Evolutionary conservation across 1,140 invertebrate species (phyloP).

Genomic region (Gryon sp.): DNA sequence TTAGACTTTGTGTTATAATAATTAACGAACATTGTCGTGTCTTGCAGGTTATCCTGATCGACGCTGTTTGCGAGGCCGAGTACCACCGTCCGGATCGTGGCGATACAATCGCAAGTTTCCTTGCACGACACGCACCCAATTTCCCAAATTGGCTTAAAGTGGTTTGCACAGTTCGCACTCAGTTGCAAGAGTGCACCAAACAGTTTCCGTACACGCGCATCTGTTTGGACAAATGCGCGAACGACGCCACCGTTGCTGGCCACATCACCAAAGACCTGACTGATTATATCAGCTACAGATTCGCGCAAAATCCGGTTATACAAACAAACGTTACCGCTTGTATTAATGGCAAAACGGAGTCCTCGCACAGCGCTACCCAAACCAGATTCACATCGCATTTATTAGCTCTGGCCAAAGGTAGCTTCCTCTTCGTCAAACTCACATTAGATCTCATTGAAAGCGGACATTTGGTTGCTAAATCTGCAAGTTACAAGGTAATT

Average conservation of each 20-base stretch:
- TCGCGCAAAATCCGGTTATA: conserved; percentile 88
- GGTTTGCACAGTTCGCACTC: conserved; percentile 91
- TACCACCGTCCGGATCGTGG: conserved; percentile 96
- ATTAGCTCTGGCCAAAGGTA: conserved; percentile 89
- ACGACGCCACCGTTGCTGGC: conserved; percentile 78
- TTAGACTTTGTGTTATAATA: too few species aligned
- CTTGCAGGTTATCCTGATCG: conserved; percentile 88
- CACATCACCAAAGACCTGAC: conserved; percentile 89
- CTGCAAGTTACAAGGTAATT: conserved; percentile 91
- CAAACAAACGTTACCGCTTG: conserved; percentile 90
- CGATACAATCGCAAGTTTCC: conserved; percentile 93
- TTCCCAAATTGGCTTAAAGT: conserved; percentile 96
- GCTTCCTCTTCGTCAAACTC: conserved; percentile 94
- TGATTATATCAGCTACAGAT: conserved; percentile 91
- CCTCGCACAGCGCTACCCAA: conserved; percentile 81
- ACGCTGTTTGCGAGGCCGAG: conserved; percentile 97
- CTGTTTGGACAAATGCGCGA: conserved; percentile 84
- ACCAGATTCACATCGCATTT: conserved; percentile 93
- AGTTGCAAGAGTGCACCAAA: conserved; percentile 90
- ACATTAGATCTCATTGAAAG: conserved; percentile 96
- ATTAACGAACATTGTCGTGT: background rate
- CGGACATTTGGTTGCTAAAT: conserved; percentile 95
- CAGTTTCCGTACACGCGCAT: conserved; percentile 89
- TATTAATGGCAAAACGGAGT: conserved; percentile 84
- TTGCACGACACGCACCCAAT: conserved; percentile 89